Conservation (phyloP, 2,888 invertebrate species). For the Bedellia somnulentella region DNA sequence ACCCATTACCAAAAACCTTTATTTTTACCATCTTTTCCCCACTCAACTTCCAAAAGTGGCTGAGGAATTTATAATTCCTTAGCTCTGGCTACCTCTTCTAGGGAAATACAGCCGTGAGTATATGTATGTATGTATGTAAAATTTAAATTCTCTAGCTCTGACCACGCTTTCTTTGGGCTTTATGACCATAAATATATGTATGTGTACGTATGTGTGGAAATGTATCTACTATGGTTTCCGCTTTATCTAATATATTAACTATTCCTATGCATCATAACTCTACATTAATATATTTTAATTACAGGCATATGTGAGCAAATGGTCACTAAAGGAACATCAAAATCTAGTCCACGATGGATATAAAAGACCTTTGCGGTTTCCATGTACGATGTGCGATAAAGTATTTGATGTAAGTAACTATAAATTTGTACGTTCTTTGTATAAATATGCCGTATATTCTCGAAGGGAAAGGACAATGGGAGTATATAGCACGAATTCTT, state of each 20-base stretch:
- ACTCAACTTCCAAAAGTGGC: too few relatives aligned
- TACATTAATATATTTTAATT: slow-evolving; percentile 1
- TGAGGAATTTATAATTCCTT: too few relatives aligned
- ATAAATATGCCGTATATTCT: too few relatives aligned
- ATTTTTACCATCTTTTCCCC: too few relatives aligned
- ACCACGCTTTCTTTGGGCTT: background rate
- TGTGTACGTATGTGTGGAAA: background rate
- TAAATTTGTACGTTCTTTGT: background rate
- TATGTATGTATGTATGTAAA: too few relatives aligned
- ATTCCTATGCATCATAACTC: background rate
- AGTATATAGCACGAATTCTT: too few relatives aligned
- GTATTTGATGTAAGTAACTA: slow-evolving; percentile 5
- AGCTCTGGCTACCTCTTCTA: too few relatives aligned
- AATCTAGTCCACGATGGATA: slow-evolving; percentile 30
- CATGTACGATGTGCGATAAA: slow-evolving; percentile 4
- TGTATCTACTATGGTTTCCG: background rate
- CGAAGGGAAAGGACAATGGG: too few relatives aligned
- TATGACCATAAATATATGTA: background rate
- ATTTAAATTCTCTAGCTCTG: too few relatives aligned
- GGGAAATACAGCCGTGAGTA: too few relatives aligned
- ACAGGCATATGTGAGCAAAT: slow-evolving; percentile 32
- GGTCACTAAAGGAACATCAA: slow-evolving; percentile 32
- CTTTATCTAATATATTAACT: background rate
- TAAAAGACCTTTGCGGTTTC: slow-evolving; percentile 22
- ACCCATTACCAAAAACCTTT: too few relatives aligned